Evolutionary conservation across 1,140 invertebrate species (phyloP).

Genomic region (Lordiphosa collinella): DNA sequence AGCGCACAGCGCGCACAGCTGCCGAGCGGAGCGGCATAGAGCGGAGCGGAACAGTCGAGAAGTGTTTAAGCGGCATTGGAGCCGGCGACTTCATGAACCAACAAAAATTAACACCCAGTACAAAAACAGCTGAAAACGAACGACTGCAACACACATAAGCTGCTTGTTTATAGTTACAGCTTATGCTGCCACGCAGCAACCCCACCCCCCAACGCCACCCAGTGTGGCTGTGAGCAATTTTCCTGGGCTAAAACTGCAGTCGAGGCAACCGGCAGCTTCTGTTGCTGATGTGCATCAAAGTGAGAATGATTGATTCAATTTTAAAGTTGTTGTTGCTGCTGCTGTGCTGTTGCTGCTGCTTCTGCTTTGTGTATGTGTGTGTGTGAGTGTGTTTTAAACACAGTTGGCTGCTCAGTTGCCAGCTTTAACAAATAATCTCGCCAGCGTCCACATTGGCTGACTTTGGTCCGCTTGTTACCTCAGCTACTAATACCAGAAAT

Average conservation of each 20-base stretch:
- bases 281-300: constrained; percentile 79
- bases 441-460: constrained; percentile 53
- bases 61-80: constrained; percentile 58
- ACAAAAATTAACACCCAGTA: constrained; percentile 74
- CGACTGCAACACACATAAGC: constrained; percentile 73
- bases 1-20: constrained; percentile 65
- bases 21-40: constrained; percentile 11
- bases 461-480: constrained; percentile 59
- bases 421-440: constrained; percentile 65
- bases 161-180: constrained; percentile 78
- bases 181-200: constrained; percentile 59
- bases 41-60: constrained; percentile 24
- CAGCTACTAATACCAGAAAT: constrained; percentile 76
- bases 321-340: constrained; percentile 64
- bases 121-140: constrained; percentile 62
- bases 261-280: constrained; percentile 64
- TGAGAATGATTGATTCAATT: constrained; percentile 79
- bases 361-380: no score
- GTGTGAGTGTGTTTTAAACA: constrained; percentile 43
- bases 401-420: constrained; percentile 50
- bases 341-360: constrained; percentile 26
- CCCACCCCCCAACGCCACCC: constrained; percentile 8
- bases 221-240: constrained; percentile 50
- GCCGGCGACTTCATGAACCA: constrained; percentile 68
- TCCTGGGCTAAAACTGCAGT: constrained; percentile 67